Base-by-base conservation (phyloP, 2,797 vertebrate species). In the Neosilurus hyrtlii region DNA sequence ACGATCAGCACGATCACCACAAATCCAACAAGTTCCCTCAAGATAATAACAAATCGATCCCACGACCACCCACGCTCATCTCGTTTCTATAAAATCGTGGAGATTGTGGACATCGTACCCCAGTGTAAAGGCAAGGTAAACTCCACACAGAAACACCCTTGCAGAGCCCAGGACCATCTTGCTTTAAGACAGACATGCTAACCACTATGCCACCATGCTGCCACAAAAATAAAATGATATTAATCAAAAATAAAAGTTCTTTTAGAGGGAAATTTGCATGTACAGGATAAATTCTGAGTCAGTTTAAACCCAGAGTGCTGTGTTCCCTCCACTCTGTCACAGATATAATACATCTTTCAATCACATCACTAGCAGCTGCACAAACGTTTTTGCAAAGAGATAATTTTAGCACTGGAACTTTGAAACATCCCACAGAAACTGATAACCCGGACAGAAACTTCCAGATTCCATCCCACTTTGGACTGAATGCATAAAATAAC, bases 401-500 rank as follows among this genome's bases (percentile, higher is more conserved):
- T 79, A 2, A 73, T 73, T 68, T 70, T 72, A 54, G 26, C 22
- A 63, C 82, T 70, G 37, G 43, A 51, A 51, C 67, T 79, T 43
- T 79, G 30, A 71, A 63, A 62, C 67, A 51, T 66, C 59, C 61
- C 76, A 56, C 16, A 35, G 77, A 80, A 80, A 63, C n/a, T 15
- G 16, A 35, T 79, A 66, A 83, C 71, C 22, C 78, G 15, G 37
- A 61, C 8, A 30, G 54, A 80, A 74, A 67, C 65, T 51, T 75
- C 22, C 18, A 66, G 12, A 74, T 74, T 80, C n/a, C 24, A 18
- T 49, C 71, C 62, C 83, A 74, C 18, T 52, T 74, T 24, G 14
- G 35, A 43, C 24, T 67, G 78, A 83, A 82, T 51, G 80, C 52
- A 71, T 74, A 51, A 62, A 77, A 79, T 80, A 49, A 54, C 7